Percentiles rank a stretch among this genome's conserved stretches.
These are phyloP conservation scores for Cheilosia grossa DNA, from an alignment of 2,888 invertebrate genomes.

Conservation along the genomic window DNA sequence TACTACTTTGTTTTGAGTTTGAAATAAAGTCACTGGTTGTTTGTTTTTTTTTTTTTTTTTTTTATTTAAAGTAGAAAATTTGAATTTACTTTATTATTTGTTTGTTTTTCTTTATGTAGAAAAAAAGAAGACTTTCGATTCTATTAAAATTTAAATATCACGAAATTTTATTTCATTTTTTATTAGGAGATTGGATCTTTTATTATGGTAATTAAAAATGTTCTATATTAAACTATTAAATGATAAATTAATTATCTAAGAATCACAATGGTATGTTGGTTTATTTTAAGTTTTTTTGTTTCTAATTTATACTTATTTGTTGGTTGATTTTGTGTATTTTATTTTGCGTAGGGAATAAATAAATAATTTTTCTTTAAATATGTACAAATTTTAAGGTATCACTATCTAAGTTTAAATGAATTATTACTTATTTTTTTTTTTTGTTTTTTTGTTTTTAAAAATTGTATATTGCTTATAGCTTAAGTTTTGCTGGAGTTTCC, in stretches of 20 bases:
- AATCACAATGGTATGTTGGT: slow-evolving; percentile 82
- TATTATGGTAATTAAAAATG: slow-evolving; percentile 56
- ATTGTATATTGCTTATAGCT: slow-evolving; percentile 54
- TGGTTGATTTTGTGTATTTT: slow-evolving; percentile 33
- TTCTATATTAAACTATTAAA: slow-evolving; percentile 64
- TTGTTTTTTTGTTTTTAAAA: slow-evolving; percentile 46
- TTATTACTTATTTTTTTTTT: slow-evolving; percentile 23
- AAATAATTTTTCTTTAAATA: slow-evolving; percentile 23
- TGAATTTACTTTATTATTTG: slow-evolving; percentile 38
- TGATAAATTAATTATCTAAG: slow-evolving; percentile 78
- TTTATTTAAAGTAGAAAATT: slow-evolving; percentile 57
- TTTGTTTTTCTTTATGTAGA: slow-evolving; percentile 73
- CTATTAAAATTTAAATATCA: slow-evolving; percentile 68
- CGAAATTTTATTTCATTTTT: slow-evolving; percentile 65
- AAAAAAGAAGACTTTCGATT: slow-evolving; percentile 74
- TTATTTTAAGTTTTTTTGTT: slow-evolving; percentile 49
- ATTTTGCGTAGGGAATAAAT: slow-evolving; percentile 48
- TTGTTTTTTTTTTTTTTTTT: no score
- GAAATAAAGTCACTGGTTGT: slow-evolving; percentile 57
- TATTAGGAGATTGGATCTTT: slow-evolving; percentile 76
- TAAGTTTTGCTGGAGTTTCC: slow-evolving; percentile 62
- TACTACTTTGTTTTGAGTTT: slow-evolving; percentile 53
- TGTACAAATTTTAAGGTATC: slow-evolving; percentile 54
- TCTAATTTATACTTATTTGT: slow-evolving; percentile 31
- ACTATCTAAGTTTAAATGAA: slow-evolving; percentile 65